A percentile compares a stretch with the other conserved stretches of the same genome.
Conservation (phyloP, 2,797 vertebrate genomes). For the Amniataba percoides region DNA sequence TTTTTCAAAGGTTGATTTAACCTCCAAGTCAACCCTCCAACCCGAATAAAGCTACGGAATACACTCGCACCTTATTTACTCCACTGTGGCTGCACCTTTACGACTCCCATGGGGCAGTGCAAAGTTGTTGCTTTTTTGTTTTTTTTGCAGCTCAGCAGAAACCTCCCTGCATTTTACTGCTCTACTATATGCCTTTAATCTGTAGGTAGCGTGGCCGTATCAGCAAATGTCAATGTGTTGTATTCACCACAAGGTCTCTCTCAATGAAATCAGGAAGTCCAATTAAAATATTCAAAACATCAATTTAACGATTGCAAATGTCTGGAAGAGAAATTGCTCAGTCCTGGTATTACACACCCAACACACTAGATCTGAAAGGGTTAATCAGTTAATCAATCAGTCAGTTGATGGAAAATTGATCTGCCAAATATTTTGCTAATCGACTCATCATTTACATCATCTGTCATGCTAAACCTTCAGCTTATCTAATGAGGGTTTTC, state of each 20-base stretch:
- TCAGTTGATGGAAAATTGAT: neutral
- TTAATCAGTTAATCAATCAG: neutral
- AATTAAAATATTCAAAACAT: slow-evolving; percentile 24
- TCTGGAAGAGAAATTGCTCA: neutral
- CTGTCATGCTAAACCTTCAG: neutral
- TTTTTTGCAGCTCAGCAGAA: slow-evolving; percentile 70
- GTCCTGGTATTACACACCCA: neutral
- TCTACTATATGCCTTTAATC: slow-evolving; percentile 49
- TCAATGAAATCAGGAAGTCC: slow-evolving; percentile 16
- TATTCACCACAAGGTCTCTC: slow-evolving; percentile 27
- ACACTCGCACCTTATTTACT: slow-evolving; percentile 58
- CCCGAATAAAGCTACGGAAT: slow-evolving; percentile 51
- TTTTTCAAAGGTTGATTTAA: slow-evolving; percentile 52
- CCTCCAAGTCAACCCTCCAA: slow-evolving; percentile 26
- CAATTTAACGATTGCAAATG: neutral
- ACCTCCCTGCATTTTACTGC: slow-evolving; percentile 60
- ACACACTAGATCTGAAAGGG: neutral
- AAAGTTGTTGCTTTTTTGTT: slow-evolving; percentile 34
- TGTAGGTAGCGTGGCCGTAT: slow-evolving; percentile 31
- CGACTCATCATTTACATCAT: neutral
- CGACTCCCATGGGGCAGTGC: slow-evolving; percentile 45
- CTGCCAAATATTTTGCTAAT: neutral
- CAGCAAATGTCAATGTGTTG: slow-evolving; percentile 45
- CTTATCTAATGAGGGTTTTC: neutral
- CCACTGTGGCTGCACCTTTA: slow-evolving; percentile 58